Evolutionary conservation across 2,797 vertebrate genomes (phyloP).

Genomic region (Acanthurus leucopareius): DNA sequence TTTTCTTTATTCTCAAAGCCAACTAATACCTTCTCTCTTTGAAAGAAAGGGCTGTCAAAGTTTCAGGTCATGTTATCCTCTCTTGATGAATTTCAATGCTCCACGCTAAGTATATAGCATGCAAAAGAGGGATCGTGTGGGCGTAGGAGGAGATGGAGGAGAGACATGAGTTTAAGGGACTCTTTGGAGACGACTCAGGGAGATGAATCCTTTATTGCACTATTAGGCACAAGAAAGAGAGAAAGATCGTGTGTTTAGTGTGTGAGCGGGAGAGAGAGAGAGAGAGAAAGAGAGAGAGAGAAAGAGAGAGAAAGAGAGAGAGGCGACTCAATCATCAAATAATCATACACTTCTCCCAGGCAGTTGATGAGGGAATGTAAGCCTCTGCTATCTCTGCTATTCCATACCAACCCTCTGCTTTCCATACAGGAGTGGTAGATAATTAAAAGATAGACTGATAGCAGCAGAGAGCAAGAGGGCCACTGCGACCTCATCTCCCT

Average conservation of each 20-base stretch:
- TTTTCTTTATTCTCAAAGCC: conserved; percentile 18
- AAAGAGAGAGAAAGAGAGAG: neutral
- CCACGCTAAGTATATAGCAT: neutral
- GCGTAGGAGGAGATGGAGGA: conserved; percentile 1
- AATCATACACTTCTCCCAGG: conserved; percentile 50
- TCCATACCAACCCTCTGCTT: conserved; percentile 56
- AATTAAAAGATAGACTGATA: conserved; percentile 82
- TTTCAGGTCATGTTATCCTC: conserved; percentile 31
- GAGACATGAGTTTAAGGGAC: conserved; percentile 47
- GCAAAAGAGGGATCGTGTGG: conserved; percentile 2
- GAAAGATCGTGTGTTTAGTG: neutral
- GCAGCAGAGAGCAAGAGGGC: conserved; percentile 53
- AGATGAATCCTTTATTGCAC: conserved; percentile 26
- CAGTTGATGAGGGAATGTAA: conserved; percentile 60
- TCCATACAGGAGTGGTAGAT: conserved; percentile 72
- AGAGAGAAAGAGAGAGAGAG: neutral
- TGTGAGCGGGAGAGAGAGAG: neutral
- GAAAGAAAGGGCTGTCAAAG: conserved; percentile 15
- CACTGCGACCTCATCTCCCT: conserved; percentile 66
- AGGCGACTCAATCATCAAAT: conserved; percentile 57
- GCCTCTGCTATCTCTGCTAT: conserved; percentile 56
- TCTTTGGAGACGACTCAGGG: conserved; percentile 44
- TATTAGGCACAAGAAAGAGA: conserved; percentile 42
- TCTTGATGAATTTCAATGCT: conserved; percentile 11
- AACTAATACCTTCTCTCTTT: neutral